Conservation (phyloP, 2,888 invertebrate genomes). For the Doris montereyensis region DNA sequence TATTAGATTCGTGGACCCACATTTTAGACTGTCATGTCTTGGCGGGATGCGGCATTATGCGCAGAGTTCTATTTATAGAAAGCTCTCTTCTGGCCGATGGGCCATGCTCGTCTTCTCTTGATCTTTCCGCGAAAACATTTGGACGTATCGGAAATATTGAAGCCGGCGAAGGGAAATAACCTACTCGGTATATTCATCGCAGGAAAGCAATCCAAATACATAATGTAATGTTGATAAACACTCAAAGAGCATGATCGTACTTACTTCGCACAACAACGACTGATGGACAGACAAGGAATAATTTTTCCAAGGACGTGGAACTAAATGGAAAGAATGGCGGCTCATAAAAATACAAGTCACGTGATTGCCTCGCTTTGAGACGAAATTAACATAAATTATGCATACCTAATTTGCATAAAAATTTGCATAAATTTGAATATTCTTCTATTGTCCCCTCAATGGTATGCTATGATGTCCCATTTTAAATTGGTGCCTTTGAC, state of each 20-base stretch:
- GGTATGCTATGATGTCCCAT: background rate
- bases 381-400: conserved; percentile 65
- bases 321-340: conserved; percentile 49
- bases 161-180: background rate
- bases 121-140: background rate
- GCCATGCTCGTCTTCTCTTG: background rate
- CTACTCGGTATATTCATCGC: no score
- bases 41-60: background rate
- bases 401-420: conserved; percentile 58
- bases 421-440: conserved; percentile 54
- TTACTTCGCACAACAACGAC: no score
- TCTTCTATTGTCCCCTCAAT: background rate
- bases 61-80: background rate
- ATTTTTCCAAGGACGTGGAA: no score
- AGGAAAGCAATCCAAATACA: no score
- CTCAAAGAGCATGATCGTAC: no score
- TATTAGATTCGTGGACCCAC: no score
- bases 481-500: no score
- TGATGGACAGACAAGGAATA: no score
- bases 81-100: background rate
- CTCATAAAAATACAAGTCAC: conserved; percentile 53
- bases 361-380: conserved; percentile 58
- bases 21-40: background rate
- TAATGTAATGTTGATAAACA: no score
- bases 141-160: background rate